Evolutionary conservation across 2,113 vertebrate species (phyloP), one percentile per base, ranked within the genome.

Genomic region (Catagonus wagneri): DNA sequence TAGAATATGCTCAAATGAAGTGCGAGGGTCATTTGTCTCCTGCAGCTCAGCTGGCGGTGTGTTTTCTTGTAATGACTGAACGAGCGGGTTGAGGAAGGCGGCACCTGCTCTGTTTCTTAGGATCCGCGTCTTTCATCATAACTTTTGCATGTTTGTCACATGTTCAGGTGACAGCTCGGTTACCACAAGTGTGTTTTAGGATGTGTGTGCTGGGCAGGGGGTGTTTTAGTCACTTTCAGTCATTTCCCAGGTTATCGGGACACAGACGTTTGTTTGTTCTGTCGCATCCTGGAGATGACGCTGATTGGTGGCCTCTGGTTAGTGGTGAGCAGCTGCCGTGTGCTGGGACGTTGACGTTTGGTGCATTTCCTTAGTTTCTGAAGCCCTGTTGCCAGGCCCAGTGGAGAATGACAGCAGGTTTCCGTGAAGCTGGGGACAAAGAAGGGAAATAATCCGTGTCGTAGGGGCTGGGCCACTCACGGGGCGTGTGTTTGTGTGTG

Each of bases 121-220:
- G 66, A 1, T 1, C 0, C 13, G 58, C 52, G n/a, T 1, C 34
- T 27, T 92, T 34, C 85, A 3, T 63, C 3, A 0, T 22, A 5
- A 23, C 1, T 0, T 2, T 2, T 3, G 32, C 0, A 2, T 83
- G 23, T 1, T 52, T 3, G 36, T 63, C 20, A 0, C 60, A 0
- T 7, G 61, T 19, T 72, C 15, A 1, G 14, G n/a, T 61, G 84
- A 74, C 56, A 32, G 86, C 44, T 9, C 20, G 32, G 0, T 54
- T 9, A 69, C 66, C 0, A 0, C 50, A 16, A 20, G 3, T 50
- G 0, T 8, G 6, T 32, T 11, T 50, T 1, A 8, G 8, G 29
- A 3, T 2, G 22, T 25, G 52, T 34, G 44, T 39, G 68, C 29
- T 6, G 74, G 69, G 36, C 69, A 20, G 44, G 13, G 0, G 54